Percentiles rank a stretch among this genome's conserved stretches.
Conservation (phyloP, 2,888 invertebrate species). For the Cremastinae sp. region DNA sequence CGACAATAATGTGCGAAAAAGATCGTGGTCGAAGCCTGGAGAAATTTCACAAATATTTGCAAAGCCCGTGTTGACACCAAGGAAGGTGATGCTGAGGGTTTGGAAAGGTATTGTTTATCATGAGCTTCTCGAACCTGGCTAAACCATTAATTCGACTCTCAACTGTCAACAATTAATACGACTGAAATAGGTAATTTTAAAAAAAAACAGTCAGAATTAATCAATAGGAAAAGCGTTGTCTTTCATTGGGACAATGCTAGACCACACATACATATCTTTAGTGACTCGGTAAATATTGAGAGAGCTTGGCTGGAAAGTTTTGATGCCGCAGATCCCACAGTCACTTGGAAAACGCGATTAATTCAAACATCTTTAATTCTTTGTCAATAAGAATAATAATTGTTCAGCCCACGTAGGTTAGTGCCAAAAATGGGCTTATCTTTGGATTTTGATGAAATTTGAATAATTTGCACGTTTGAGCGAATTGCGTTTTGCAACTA, state of each 20-base stretch:
- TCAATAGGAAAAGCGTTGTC: slow-evolving; percentile 28
- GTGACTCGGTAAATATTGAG: slow-evolving; percentile 64
- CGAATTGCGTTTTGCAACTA: too few species aligned
- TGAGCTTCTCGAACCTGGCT: slow-evolving; percentile 57
- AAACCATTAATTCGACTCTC: slow-evolving; percentile 60
- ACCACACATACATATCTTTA: slow-evolving; percentile 63
- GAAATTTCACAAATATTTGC: slow-evolving; percentile 27
- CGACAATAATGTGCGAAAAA: slow-evolving; percentile 45
- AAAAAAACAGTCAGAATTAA: slow-evolving; percentile 53
- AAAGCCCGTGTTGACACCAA: slow-evolving; percentile 56
- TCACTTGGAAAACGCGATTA: too few species aligned
- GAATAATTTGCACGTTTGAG: too few species aligned
- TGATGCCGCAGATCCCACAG: too few species aligned
- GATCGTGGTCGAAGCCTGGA: slow-evolving; percentile 38
- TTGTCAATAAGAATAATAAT: too few species aligned
- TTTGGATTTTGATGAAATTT: too few species aligned
- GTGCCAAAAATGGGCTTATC: too few species aligned
- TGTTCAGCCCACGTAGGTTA: too few species aligned
- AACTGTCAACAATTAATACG: slow-evolving; percentile 65
- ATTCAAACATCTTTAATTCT: too few species aligned
- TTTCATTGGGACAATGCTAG: slow-evolving; percentile 59
- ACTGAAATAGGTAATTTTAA: slow-evolving; percentile 49
- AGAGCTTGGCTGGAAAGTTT: slow-evolving; percentile 64
- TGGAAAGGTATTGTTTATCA: slow-evolving; percentile 38
- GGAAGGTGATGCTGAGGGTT: too few species aligned